phyloP scores from a whole-genome alignment of 1,140 invertebrate species.

The Meloidogyne floridensis region DNA sequence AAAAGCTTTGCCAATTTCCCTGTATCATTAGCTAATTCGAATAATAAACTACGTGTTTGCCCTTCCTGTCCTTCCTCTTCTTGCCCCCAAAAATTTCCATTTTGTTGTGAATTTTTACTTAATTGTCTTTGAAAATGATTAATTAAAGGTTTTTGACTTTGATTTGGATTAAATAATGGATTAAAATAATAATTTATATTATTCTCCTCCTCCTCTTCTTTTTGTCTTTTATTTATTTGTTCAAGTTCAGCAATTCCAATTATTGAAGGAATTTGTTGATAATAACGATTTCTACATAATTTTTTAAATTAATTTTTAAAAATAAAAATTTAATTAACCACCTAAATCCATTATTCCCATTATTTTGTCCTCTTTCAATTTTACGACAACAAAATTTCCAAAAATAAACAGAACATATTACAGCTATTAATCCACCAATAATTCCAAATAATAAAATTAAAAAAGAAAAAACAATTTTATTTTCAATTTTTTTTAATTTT shows the following conservation, averaged over 20 bases:
- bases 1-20: slow-evolving; percentile 25
- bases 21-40: slow-evolving; percentile 24
- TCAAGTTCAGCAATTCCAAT: background rate
- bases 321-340: background rate
- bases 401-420: slow-evolving; percentile 3
- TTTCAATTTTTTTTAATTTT: slow-evolving; percentile 4
- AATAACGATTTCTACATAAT: background rate
- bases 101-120: background rate
- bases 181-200: background rate
- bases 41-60: slow-evolving; percentile 10
- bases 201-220: background rate
- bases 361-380: background rate
- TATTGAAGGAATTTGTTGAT: background rate
- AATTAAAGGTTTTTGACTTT: slow-evolving; percentile 30
- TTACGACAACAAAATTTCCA: background rate
- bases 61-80: background rate
- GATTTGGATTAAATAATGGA: background rate
- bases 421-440: background rate
- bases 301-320: background rate
- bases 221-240: background rate
- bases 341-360: background rate
- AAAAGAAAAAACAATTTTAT: slow-evolving; percentile 3
- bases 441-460: slow-evolving; percentile 16
- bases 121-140: slow-evolving; percentile 23
- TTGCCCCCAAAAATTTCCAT: background rate